These are phyloP conservation scores for Lepus townsendii DNA, from an alignment of 2,797 vertebrate genomes.

Conservation along the genomic window DNA sequence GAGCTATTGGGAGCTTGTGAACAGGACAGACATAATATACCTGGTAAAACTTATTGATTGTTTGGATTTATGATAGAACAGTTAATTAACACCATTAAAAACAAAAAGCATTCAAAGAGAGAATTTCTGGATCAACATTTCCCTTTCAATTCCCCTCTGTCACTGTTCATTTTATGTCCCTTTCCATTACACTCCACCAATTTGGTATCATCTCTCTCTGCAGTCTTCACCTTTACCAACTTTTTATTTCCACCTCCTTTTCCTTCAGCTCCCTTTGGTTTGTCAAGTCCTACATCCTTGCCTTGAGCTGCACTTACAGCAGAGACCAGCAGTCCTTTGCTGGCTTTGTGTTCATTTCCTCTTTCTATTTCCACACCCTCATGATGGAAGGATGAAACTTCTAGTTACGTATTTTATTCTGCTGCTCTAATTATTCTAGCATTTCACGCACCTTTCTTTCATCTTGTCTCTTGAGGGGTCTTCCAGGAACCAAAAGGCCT, in stretches of 20 bases:
- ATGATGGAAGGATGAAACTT: neutral
- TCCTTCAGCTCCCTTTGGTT: neutral
- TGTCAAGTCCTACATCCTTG: neutral
- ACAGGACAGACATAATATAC: neutral
- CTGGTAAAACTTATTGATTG: neutral
- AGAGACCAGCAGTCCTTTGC: neutral
- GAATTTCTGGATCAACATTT: neutral
- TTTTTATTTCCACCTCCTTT: neutral
- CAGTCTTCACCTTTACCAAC: neutral
- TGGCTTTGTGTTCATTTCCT: neutral
- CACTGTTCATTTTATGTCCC: neutral
- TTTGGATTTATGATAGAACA: neutral
- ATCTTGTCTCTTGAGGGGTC: neutral
- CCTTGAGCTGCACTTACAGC: neutral
- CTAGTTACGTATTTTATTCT: neutral
- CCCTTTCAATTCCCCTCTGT: neutral
- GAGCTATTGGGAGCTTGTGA: neutral
- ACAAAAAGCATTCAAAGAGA: neutral
- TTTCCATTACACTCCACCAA: too few species aligned
- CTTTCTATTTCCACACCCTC: neutral
- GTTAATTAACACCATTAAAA: neutral
- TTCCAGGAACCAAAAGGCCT: neutral
- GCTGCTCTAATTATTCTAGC: neutral
- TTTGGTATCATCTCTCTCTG: neutral
- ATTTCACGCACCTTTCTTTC: neutral